A percentile compares a stretch with the other conserved stretches of the same genome.
phyloP scores from a whole-genome alignment of 2,113 vertebrate species.

The Megaleporinus macrocephalus region DNA sequence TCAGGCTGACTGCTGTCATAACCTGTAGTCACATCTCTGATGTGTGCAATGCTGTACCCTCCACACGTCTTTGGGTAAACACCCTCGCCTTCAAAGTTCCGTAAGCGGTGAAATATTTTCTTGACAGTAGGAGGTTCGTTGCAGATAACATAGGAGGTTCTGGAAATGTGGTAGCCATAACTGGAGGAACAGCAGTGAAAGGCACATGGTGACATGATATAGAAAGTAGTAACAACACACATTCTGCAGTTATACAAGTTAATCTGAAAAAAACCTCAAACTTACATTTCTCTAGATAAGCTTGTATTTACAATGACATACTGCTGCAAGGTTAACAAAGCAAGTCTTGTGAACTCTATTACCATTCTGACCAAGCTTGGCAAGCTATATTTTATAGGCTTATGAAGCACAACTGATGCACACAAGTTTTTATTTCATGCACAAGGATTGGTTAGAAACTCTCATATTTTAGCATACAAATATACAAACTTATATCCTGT shows the following conservation, averaged over 20 bases:
- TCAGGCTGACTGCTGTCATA: slow-evolving; percentile 89
- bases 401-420: too few relatives aligned
- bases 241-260: too few relatives aligned
- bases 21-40: slow-evolving; percentile 90
- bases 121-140: slow-evolving; percentile 86
- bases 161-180: slow-evolving; percentile 90
- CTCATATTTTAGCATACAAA: too few relatives aligned
- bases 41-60: slow-evolving; percentile 74
- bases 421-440: too few relatives aligned
- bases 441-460: too few relatives aligned
- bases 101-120: slow-evolving; percentile 86
- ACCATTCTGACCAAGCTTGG: background rate
- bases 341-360: background rate
- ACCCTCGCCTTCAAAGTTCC: slow-evolving; percentile 79
- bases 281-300: background rate
- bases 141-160: slow-evolving; percentile 93
- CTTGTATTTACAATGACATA: background rate
- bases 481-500: too few relatives aligned
- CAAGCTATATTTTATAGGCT: background rate
- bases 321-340: background rate
- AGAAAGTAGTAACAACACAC: background rate
- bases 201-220: background rate
- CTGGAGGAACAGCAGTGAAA: slow-evolving; percentile 69
- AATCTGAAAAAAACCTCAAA: too few relatives aligned
- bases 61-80: slow-evolving; percentile 85